Conservation (phyloP, 2,888 invertebrate species). For the Spilosoma lubricipeda region DNA sequence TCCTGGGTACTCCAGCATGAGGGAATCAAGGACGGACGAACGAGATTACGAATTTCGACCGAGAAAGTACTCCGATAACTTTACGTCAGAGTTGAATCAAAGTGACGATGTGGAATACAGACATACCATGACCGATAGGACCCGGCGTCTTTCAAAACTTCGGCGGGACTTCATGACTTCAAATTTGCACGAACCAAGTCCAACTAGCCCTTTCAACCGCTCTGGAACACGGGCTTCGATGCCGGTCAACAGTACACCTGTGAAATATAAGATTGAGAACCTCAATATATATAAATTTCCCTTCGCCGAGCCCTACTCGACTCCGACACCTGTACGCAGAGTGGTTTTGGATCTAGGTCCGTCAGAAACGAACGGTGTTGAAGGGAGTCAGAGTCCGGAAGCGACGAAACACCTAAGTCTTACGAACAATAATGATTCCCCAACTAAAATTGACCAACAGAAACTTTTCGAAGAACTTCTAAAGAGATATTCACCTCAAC, state of each 20-base stretch:
- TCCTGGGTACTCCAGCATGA: slow-evolving; percentile 80
- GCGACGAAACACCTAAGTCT: slow-evolving; percentile 68
- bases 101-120: slow-evolving; percentile 81
- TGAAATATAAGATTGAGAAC: slow-evolving; percentile 80
- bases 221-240: slow-evolving; percentile 76
- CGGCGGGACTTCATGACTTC: slow-evolving; percentile 80
- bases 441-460: slow-evolving; percentile 75
- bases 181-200: slow-evolving; percentile 78
- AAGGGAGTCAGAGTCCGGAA: slow-evolving; percentile 74
- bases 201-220: slow-evolving; percentile 68
- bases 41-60: slow-evolving; percentile 74
- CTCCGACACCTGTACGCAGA: slow-evolving; percentile 78
- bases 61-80: slow-evolving; percentile 82
- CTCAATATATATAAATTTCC: slow-evolving; percentile 83
- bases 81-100: slow-evolving; percentile 78
- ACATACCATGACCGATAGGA: slow-evolving; percentile 77
- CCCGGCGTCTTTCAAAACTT: slow-evolving; percentile 77
- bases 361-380: slow-evolving; percentile 64
- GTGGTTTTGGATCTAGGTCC: slow-evolving; percentile 72
- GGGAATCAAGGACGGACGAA: slow-evolving; percentile 76
- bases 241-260: slow-evolving; percentile 69
- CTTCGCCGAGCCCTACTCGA: slow-evolving; percentile 81
- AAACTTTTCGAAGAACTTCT: slow-evolving; percentile 80
- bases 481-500: slow-evolving; percentile 81
- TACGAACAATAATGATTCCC: slow-evolving; percentile 62